phyloP scores from a whole-genome alignment of 2,888 invertebrate genomes.

The Xanthostigma xanthostigma region DNA sequence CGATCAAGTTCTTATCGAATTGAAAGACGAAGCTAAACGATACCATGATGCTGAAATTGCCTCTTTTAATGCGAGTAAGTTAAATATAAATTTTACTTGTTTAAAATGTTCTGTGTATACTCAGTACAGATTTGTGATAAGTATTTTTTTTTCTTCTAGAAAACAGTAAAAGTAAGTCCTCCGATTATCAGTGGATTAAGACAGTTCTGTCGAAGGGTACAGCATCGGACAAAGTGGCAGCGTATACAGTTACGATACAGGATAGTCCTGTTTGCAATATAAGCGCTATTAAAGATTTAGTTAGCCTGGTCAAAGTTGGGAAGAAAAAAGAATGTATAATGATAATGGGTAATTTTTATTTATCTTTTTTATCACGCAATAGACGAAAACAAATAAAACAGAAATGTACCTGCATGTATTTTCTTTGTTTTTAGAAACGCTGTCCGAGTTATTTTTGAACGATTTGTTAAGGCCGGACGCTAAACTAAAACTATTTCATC shows the following conservation, averaged over 20 bases:
- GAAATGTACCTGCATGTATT: slow-evolving; percentile 3
- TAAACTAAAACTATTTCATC: slow-evolving; percentile 50
- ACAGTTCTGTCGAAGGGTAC: slow-evolving; percentile 70
- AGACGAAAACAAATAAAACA: background rate
- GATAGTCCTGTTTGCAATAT: slow-evolving; percentile 72
- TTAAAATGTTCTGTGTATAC: background rate
- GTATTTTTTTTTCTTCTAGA: slow-evolving; percentile 21
- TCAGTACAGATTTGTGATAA: background rate
- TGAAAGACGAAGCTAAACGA: slow-evolving; percentile 50
- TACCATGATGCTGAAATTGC: slow-evolving; percentile 47
- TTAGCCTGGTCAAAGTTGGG: slow-evolving; percentile 62
- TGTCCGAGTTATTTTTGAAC: slow-evolving; percentile 61
- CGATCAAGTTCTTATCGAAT: slow-evolving; percentile 37
- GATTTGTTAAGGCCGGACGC: slow-evolving; percentile 50
- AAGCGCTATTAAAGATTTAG: slow-evolving; percentile 48
- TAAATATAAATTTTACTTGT: background rate
- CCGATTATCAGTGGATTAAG: slow-evolving; percentile 61
- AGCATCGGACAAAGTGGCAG: slow-evolving; percentile 72
- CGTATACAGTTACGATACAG: slow-evolving; percentile 65
- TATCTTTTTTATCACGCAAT: too few relatives aligned
- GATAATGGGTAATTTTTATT: slow-evolving; percentile 39
- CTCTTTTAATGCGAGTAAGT: slow-evolving; percentile 44
- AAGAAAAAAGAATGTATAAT: slow-evolving; percentile 57
- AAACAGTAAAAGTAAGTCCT: slow-evolving; percentile 38
- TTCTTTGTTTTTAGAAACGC: slow-evolving; percentile 50